A percentile compares a stretch with the other conserved stretches of the same genome.
These are phyloP conservation scores for Papilio protenor DNA, from an alignment of 2,888 invertebrate species.

Conservation along the genomic window DNA sequence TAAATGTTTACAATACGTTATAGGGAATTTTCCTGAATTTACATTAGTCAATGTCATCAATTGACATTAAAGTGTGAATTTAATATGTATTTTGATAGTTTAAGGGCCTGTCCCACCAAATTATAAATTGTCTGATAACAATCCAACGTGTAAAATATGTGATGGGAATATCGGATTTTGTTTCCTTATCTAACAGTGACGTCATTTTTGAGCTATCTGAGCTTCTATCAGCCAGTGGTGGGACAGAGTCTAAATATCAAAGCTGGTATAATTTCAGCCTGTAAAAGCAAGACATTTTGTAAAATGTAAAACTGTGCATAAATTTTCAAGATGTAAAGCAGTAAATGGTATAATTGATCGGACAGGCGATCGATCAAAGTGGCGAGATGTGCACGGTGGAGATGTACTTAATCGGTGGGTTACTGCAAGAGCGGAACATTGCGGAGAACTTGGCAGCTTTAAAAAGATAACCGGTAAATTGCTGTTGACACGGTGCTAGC, in stretches of 20 bases:
- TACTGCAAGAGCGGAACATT: constrained; percentile 61
- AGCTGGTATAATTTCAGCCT: neutral
- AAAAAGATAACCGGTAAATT: constrained; percentile 68
- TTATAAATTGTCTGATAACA: too few species aligned
- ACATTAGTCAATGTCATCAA: too few species aligned
- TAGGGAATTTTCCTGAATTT: neutral
- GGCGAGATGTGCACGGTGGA: constrained; percentile 47
- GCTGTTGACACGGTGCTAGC: constrained; percentile 53
- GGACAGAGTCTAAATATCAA: too few species aligned
- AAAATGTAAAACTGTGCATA: constrained; percentile 46
- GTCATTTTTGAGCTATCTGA: too few species aligned
- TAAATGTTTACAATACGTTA: neutral
- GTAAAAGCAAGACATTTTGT: neutral
- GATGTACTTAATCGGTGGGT: constrained; percentile 58
- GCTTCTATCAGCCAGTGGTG: too few species aligned
- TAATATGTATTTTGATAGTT: neutral
- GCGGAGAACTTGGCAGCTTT: constrained; percentile 62
- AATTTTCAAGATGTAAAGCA: constrained; percentile 49
- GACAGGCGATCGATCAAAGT: constrained; percentile 62
- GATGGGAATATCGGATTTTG: too few species aligned
- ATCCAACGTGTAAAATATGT: too few species aligned
- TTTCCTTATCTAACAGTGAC: too few species aligned
- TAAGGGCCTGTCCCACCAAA: too few species aligned
- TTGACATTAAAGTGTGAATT: neutral
- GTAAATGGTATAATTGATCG: constrained; percentile 43